Evolutionary conservation across 1,140 invertebrate genomes (phyloP).

Genomic region (Aplysia californica): DNA sequence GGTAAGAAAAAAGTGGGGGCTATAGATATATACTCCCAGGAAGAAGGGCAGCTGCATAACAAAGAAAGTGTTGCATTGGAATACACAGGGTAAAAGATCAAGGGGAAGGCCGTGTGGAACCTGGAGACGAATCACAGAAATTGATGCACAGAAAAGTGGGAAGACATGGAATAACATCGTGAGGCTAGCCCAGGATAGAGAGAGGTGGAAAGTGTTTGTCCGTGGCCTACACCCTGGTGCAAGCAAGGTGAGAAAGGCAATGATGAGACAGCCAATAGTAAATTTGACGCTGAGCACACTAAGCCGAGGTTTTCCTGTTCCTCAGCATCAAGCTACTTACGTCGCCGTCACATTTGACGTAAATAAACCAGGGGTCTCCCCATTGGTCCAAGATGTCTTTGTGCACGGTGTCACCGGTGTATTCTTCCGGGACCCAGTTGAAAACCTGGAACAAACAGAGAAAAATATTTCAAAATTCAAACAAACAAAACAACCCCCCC

Average conservation of each 20-base stretch:
- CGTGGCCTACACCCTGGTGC: background rate
- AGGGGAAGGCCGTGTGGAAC: too few species aligned
- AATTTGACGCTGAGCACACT: background rate
- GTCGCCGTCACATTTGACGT: slow-evolving; percentile 42
- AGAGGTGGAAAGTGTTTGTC: background rate
- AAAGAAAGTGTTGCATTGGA: too few species aligned
- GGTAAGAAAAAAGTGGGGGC: too few species aligned
- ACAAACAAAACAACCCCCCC: too few species aligned
- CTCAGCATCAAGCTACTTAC: slow-evolving; percentile 32
- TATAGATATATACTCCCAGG: too few species aligned
- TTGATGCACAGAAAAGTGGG: background rate
- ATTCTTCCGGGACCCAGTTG: slow-evolving; percentile 45
- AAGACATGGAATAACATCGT: background rate
- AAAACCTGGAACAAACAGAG: slow-evolving; percentile 40
- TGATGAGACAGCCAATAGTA: background rate
- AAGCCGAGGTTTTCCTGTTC: too few species aligned
- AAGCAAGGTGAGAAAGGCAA: background rate
- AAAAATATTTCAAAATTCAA: too few species aligned
- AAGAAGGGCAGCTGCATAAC: too few species aligned
- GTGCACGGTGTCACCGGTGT: slow-evolving; percentile 30
- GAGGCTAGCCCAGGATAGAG: background rate
- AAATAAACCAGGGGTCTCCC: slow-evolving; percentile 29
- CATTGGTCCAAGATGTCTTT: slow-evolving; percentile 23
- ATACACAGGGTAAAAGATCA: too few species aligned
- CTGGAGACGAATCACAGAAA: too few species aligned